Evolutionary conservation across 1,140 invertebrate species (phyloP), one percentile per base, ranked within the genome.

Genomic region (Acromyrmex charruanus): DNA sequence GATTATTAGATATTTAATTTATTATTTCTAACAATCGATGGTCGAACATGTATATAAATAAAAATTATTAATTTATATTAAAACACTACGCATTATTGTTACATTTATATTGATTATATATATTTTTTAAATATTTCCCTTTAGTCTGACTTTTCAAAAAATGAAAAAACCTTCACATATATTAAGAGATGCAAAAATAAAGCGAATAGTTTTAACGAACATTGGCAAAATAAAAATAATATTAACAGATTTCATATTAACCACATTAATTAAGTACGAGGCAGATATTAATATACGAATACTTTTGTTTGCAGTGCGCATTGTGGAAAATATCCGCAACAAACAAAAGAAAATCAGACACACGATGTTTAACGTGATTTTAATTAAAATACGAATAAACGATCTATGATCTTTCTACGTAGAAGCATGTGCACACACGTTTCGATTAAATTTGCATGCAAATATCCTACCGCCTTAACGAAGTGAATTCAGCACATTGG

Each of bases 381-480:
- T 84, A 84, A 84, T 84, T 84, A 84, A 84, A 84, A 75, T 61
- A 44, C 55, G 55, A 74, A 84, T 84, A 84, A 44, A 39, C 55
- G 59, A 82, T 61, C 80, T 82, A 68, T 74, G 58, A 84, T 84
- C 39, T 35, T 35, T 35, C 31, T 69, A 49, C 12, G 18, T 51
- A 61, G 18, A 84, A 74, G 72, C 35, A 25, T 61, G 80, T 63
- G 69, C 72, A 84, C 69, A 61, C 68, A 55, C 39, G 35, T 84
- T 72, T 82, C 69, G 80, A 84, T 84, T 74, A 84, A 84, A 84
- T 84, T 84, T 84, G 39, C 69, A 84, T 84, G 55, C 80, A 84
- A 84, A 84, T 84, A 61, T 12, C 80, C 39, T 49, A n/a, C 69
- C 51, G 7, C 80, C 55, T 84, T 75, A 84, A 84, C 80, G 69